A percentile compares a stretch with the other conserved stretches of the same genome.
phyloP scores from a whole-genome alignment of 2,797 vertebrate species.

The Gorsachius magnificus region DNA sequence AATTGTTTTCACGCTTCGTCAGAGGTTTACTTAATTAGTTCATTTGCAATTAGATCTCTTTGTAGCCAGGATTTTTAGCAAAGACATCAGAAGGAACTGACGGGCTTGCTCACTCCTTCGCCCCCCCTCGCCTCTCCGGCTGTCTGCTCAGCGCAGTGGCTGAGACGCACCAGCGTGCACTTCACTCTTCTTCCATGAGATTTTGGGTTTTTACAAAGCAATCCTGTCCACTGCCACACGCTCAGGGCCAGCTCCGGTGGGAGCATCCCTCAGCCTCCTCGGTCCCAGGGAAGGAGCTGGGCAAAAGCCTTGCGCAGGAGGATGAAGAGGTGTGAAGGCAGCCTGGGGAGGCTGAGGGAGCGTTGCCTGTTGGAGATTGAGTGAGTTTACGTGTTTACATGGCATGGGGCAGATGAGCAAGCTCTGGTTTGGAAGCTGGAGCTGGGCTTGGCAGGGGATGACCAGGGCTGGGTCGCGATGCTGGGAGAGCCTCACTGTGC shows the following conservation, averaged over 20 bases:
- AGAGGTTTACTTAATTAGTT: conserved; percentile 90
- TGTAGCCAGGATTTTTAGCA: conserved; percentile 83
- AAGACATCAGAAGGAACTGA: conserved; percentile 86
- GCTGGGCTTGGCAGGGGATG: not conserved
- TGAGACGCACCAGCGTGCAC: not conserved
- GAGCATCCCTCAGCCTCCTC: not conserved
- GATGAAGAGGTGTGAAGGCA: not conserved
- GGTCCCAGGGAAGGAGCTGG: not conserved
- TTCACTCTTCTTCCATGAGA: accelerated
- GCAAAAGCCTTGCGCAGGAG: not conserved
- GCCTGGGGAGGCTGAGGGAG: not conserved
- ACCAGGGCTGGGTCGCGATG: accelerated
- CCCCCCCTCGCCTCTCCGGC: conserved; percentile 25
- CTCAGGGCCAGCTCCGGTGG: accelerated
- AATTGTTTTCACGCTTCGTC: conserved; percentile 92
- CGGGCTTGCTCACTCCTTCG: conserved; percentile 43
- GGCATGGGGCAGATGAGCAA: not conserved
- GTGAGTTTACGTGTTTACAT: not conserved
- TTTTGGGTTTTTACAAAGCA: not conserved
- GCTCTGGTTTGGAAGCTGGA: not conserved
- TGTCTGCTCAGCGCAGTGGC: not conserved
- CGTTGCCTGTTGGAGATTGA: not conserved
- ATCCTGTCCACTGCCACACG: not conserved
- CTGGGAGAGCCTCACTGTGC: not conserved
- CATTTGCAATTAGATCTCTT: conserved; percentile 87